A percentile compares a stretch with the other conserved stretches of the same genome.
Conservation (phyloP, 2,888 invertebrate genomes). For the Aleiodes testaceus region DNA sequence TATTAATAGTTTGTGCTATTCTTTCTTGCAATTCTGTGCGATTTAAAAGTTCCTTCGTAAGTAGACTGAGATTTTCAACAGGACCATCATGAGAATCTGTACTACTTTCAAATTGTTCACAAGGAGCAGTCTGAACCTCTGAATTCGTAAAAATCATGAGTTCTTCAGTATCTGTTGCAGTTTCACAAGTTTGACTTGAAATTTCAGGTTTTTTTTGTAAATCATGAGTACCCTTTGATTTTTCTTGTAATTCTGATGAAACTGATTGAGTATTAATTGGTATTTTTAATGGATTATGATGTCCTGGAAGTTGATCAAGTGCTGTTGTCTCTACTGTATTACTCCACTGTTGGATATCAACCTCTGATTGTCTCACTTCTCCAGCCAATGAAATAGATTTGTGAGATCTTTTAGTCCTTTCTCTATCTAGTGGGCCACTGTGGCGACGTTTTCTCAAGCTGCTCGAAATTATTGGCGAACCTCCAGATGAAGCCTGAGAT, state of each 20-base stretch:
- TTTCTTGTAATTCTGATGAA: background rate
- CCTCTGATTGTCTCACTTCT: background rate
- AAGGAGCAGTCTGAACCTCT: constrained; percentile 68
- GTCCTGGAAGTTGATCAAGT: constrained; percentile 65
- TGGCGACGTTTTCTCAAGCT: constrained; percentile 64
- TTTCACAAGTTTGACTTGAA: constrained; percentile 54
- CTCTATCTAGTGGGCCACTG: constrained; percentile 61
- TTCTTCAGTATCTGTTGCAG: constrained; percentile 67
- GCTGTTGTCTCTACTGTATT: constrained; percentile 65
- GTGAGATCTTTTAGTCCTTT: constrained; percentile 61
- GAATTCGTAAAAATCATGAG: constrained; percentile 60
- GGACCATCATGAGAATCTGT: constrained; percentile 62
- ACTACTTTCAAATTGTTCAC: constrained; percentile 61
- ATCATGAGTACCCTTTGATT: background rate
- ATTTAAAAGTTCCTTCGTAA: constrained; percentile 73
- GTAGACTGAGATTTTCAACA: constrained; percentile 68
- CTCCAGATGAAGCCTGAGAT: constrained; percentile 57
- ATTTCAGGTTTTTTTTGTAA: background rate
- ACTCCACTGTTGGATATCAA: constrained; percentile 30
- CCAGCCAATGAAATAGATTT: constrained; percentile 51
- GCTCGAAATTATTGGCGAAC: constrained; percentile 64
- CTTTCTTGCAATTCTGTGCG: constrained; percentile 75
- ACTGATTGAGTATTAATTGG: background rate
- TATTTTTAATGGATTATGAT: constrained; percentile 38
- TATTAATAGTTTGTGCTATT: constrained; percentile 76